These are phyloP conservation scores for Oncorhynchus kisutch DNA, from an alignment of 2,113 vertebrate species.

Conservation along the genomic window DNA sequence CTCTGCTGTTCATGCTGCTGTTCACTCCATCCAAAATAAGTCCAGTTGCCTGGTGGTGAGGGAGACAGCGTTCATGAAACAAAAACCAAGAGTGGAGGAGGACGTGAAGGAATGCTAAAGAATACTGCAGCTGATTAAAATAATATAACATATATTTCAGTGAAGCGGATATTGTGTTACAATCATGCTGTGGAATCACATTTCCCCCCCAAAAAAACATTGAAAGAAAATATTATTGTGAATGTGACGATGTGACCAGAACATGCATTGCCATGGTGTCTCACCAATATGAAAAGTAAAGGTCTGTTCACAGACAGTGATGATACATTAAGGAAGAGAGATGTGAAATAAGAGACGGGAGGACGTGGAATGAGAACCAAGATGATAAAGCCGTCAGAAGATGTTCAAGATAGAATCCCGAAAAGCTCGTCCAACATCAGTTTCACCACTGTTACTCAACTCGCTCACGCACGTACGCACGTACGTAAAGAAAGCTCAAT, in stretches of 20 bases:
- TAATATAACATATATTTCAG: neutral
- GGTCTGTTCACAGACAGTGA: too few species aligned
- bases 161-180: neutral
- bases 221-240: neutral
- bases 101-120: constrained; percentile 10
- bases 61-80: constrained; percentile 64
- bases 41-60: constrained; percentile 86
- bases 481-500: too few species aligned
- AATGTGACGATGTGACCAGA: neutral
- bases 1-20: constrained; percentile 90
- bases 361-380: too few species aligned
- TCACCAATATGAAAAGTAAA: neutral
- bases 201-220: neutral
- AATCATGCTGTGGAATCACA: neutral
- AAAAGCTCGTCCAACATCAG: too few species aligned
- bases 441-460: too few species aligned
- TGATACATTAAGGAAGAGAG: too few species aligned
- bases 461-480: too few species aligned
- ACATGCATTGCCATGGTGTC: neutral
- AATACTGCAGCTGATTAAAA: neutral
- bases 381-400: too few species aligned
- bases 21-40: constrained; percentile 94
- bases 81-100: constrained; percentile 2
- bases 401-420: too few species aligned
- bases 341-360: too few species aligned